These are phyloP conservation scores for Sanderia malayensis DNA, from an alignment of 30 jellyfish, hydroid and myxozoan genomes.

Conservation along the genomic window DNA sequence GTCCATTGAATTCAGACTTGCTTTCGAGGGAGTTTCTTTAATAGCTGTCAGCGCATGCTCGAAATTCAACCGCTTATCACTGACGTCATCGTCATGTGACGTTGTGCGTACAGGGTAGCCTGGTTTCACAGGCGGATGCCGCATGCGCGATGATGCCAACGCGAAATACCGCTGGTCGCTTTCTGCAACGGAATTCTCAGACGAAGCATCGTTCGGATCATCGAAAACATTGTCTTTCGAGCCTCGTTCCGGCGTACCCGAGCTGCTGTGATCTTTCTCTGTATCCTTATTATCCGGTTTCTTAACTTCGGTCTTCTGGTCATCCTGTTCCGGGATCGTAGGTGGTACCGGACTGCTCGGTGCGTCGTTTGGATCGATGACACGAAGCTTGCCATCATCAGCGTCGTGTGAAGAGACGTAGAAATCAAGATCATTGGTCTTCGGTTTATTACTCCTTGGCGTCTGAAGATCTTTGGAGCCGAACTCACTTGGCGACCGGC, in stretches of 20 bases:
- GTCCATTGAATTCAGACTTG: constrained; percentile 46
- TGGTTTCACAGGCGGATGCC: constrained; percentile 61
- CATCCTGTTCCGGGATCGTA: constrained; percentile 31
- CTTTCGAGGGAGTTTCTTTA: constrained; percentile 43
- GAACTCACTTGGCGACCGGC: constrained; percentile 80
- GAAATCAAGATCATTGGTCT: constrained; percentile 22
- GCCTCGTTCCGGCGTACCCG: constrained; percentile 61
- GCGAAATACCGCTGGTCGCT: constrained; percentile 63
- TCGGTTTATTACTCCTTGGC: constrained; percentile 28
- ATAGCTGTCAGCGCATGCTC: constrained; percentile 54
- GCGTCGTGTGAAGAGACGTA: constrained; percentile 60
- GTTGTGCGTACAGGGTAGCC: constrained; percentile 36
- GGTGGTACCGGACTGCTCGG: neutral
- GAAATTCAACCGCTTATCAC: constrained; percentile 28
- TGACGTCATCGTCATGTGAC: constrained; percentile 13
- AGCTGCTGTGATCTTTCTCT: constrained; percentile 19
- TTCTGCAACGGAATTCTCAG: constrained; percentile 86
- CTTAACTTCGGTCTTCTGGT: constrained; percentile 9
- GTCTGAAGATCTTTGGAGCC: constrained; percentile 64
- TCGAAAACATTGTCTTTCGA: constrained; percentile 69
- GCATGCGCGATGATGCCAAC: constrained; percentile 40
- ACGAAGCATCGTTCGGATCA: constrained; percentile 81
- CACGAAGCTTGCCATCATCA: constrained; percentile 48
- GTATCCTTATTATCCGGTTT: constrained; percentile 13
- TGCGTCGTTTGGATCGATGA: constrained; percentile 37